These are phyloP conservation scores for Petromus typicus DNA, from an alignment of 2,113 vertebrate species.

Conservation along the genomic window DNA sequence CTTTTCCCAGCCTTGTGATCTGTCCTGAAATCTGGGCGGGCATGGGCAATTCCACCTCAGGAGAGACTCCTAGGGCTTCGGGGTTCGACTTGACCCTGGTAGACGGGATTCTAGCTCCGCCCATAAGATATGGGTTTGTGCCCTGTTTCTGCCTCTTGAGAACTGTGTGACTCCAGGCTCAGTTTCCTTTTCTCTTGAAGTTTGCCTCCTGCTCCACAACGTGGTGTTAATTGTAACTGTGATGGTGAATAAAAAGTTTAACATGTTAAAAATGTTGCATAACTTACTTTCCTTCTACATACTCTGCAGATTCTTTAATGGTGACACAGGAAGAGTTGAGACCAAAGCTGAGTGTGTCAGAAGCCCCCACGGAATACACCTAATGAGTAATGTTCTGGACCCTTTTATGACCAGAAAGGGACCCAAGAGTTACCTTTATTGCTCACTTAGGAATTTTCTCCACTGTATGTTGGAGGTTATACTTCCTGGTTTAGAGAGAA, in stretches of 20 bases:
- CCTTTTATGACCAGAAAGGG: neutral
- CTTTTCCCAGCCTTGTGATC: neutral
- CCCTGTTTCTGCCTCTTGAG: neutral
- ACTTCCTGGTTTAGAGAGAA: neutral
- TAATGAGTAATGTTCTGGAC: neutral
- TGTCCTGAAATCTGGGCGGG: rapidly evolving
- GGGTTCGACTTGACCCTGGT: neutral
- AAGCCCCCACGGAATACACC: neutral
- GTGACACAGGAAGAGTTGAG: neutral
- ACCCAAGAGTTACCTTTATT: neutral
- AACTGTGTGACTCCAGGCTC: neutral
- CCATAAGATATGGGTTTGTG: neutral
- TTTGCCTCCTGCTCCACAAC: rapidly evolving
- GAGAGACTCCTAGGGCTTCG: rapidly evolving
- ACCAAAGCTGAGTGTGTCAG: neutral
- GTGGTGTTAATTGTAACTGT: neutral
- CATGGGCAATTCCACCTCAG: rapidly evolving
- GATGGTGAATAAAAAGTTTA: neutral
- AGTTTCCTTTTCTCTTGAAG: neutral
- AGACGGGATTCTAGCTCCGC: neutral
- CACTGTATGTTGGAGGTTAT: neutral
- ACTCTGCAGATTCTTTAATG: neutral
- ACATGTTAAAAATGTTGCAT: rapidly evolving
- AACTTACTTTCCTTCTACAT: neutral
- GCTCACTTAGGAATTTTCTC: conserved; percentile 35